These are phyloP conservation scores for Sebastes itinus DNA, from an alignment of 2,797 vertebrate species.

Conservation along the genomic window DNA sequence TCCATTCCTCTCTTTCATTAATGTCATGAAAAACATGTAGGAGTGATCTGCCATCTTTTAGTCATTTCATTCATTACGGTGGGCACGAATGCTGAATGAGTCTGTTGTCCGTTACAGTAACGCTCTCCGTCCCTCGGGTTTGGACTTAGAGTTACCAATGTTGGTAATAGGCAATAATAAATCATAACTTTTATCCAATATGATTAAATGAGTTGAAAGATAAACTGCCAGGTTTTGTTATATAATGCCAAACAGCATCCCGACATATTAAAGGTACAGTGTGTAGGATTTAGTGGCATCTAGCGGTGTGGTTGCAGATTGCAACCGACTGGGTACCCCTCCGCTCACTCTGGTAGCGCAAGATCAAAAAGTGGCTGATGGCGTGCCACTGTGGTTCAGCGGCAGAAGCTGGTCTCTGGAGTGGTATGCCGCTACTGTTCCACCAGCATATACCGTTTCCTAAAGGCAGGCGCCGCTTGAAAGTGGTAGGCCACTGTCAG, in stretches of 20 bases:
- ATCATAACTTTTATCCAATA: not conserved
- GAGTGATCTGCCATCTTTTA: slow-evolving; percentile 12
- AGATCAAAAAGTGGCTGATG: not conserved
- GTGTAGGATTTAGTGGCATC: too few relatives aligned
- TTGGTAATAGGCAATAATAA: not conserved
- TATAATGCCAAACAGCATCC: not conserved
- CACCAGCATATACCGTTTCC: not conserved
- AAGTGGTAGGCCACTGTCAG: not conserved
- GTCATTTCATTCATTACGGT: slow-evolving; percentile 27
- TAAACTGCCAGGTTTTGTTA: not conserved
- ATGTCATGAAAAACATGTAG: slow-evolving; percentile 24
- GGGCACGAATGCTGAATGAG: slow-evolving; percentile 26
- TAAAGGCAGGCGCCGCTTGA: not conserved
- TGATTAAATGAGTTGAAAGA: not conserved
- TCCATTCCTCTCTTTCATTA: slow-evolving; percentile 6
- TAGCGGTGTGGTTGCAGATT: too few relatives aligned
- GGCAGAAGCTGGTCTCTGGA: not conserved
- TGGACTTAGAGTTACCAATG: not conserved
- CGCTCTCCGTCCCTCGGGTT: not conserved
- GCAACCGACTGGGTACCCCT: too few relatives aligned
- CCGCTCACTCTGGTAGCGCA: not conserved
- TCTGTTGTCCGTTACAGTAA: slow-evolving; percentile 17
- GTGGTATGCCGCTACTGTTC: not conserved
- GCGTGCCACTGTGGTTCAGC: not conserved
- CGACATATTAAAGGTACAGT: not conserved